Base-by-base conservation (phyloP, 1,140 invertebrate genomes). In the Caerostris darwini region DNA sequence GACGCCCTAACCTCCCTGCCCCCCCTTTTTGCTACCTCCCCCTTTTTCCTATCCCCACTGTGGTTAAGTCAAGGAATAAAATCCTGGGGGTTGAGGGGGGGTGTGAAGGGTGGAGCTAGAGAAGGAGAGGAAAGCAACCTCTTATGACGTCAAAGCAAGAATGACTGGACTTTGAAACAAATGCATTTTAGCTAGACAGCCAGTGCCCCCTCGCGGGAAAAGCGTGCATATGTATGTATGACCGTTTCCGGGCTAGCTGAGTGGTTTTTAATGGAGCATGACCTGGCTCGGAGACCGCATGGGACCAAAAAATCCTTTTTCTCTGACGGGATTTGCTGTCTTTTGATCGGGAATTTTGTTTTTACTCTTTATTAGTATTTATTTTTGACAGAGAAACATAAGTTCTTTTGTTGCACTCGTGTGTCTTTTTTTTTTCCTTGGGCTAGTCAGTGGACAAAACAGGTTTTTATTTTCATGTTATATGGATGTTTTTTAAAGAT, bases 191-290 rank as follows among this genome's bases (percentile, higher is more conserved):
- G 87, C 19, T 86, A 57, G 64, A 71, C 85, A 89, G 10, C 57
- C 83, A 94, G 86, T 67, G 92, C 59, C 91, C 59, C 64, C 91
- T 92, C 12, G 61, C 17, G 90, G 59, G 71, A 6, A 69, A 61
- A 94, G 69, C 17, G 19, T 87, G 64, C 92, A 89, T 89, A 61
- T 67, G 86, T 92, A 69, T 87, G 57, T 89, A 94, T 82, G 86
- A 58, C 19, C 67, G 34, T 59, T 81, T 82, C 77, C 90, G 67
- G 56, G 54, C 90, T 56, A 91, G 81, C 59, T 94, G 92, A 94
- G 92, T 94, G 92, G 92, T 88, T 94, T 94, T 94, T 94, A 94
- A 94, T 94, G 92, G 92, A 94, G 56, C 83, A 83, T 87, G 83
- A 83, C 92, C 82, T 50, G n/a, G 67, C 64, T 59, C 61, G 34